Evolutionary conservation across 2,113 vertebrate species (phyloP), one percentile per base, ranked within the genome.

Genomic region (Neotragus moschatus): DNA sequence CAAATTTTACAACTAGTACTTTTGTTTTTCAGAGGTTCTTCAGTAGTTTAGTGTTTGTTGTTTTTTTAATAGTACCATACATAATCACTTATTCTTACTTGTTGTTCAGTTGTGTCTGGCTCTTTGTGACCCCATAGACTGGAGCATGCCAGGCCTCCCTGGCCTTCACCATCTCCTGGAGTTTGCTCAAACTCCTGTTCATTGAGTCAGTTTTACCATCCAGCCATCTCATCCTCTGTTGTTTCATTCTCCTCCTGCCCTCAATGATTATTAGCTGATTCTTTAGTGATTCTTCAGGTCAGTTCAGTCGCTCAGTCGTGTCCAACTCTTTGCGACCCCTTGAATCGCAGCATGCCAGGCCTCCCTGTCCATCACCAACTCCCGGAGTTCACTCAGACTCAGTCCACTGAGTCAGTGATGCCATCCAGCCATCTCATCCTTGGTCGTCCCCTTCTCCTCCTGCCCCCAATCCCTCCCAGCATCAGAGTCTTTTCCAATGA

Each of bases 21-120:
- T 94, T 95, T 77, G 12, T 84, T 94, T 93, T 91, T 14, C 23
- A 58, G 13, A 92, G 51, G 25, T 43, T 73, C 1, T 80, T 92
- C 39, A 30, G 8, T 90, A 63, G 10, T 92, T 79, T 55, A 88
- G 23, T 84, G 33, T 58, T 84, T n/a, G n/a, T n/a, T n/a, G n/a
- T 14, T 63, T 82, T 70, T 94, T 89, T 63, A 97, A 56, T 17
- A 92, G 0, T 81, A 25, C 39, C 30, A 21, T 73, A 21, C 12
- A 1, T 36, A 47, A 91, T 84, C 28, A 63, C 33, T 94, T 77
- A 51, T n/a, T 84, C 15, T 43, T 88, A 63, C 1, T 36, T 70
- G 17, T 70, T 70, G 8, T 39, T 39, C 66, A 73, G n/a, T 73
- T 6, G 66, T 39, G 19, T 39, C 66, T 39, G 19, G 11, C 36